These are phyloP conservation scores for Halichoerus grypus DNA, from an alignment of 2,113 vertebrate species.

Conservation along the genomic window DNA sequence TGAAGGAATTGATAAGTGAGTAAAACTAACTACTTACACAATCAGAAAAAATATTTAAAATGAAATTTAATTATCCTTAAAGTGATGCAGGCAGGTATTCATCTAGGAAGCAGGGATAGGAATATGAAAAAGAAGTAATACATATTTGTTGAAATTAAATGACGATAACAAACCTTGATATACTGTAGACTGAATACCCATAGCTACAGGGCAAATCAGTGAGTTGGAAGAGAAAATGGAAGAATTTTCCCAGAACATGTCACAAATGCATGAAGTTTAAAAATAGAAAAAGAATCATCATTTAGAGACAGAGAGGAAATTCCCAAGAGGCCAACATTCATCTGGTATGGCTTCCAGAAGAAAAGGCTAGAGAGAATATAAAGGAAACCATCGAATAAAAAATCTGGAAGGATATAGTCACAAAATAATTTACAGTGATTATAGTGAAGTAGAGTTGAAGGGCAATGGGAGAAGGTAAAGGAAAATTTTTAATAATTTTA, in stretches of 20 bases:
- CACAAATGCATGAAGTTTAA: neutral
- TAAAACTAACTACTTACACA: conserved; percentile 11
- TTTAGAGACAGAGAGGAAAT: neutral
- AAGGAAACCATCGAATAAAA: neutral
- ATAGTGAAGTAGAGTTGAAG: neutral
- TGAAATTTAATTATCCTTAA: neutral
- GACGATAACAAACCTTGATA: neutral
- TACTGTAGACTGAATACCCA: neutral
- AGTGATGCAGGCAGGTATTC: neutral
- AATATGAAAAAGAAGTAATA: neutral
- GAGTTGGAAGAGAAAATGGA: neutral
- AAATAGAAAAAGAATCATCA: neutral
- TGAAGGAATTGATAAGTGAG: neutral
- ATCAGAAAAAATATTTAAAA: conserved; percentile 3
- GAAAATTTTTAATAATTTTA: neutral
- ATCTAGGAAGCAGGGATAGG: neutral
- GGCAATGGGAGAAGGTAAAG: neutral
- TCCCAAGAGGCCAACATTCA: neutral
- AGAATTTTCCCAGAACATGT: neutral
- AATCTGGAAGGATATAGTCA: neutral
- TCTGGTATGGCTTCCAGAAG: neutral
- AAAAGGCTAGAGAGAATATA: neutral
- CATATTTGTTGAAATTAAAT: conserved; percentile 8
- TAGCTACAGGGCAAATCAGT: neutral
- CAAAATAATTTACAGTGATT: neutral